phyloP scores from a whole-genome alignment of 2,797 vertebrate species.

The Discoglossus pictus region DNA sequence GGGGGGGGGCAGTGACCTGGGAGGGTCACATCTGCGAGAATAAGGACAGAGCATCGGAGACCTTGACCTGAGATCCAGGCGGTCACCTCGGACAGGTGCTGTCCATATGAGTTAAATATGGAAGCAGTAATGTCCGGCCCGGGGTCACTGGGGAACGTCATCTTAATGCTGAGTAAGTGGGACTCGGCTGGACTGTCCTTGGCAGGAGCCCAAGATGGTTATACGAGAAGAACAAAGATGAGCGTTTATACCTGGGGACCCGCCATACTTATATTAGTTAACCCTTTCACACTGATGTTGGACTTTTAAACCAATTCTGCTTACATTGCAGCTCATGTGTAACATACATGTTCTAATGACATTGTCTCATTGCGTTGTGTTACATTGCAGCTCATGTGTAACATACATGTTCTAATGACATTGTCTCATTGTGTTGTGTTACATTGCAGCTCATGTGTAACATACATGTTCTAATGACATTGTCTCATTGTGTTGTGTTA shows the following conservation, averaged over 20 bases:
- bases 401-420: too few species aligned
- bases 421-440: too few species aligned
- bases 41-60: not conserved
- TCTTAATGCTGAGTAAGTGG: constrained; percentile 8
- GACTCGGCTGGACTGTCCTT: not conserved
- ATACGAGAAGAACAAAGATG: not conserved
- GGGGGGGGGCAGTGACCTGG: constrained; percentile 10
- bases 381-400: too few species aligned
- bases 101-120: not conserved
- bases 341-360: too few species aligned
- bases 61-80: constrained; percentile 3
- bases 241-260: not conserved
- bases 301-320: too few species aligned
- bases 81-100: not conserved
- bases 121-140: not conserved
- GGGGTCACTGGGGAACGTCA: constrained; percentile 5
- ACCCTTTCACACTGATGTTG: too few species aligned
- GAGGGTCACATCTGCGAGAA: not conserved
- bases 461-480: too few species aligned
- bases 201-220: not conserved
- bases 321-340: too few species aligned
- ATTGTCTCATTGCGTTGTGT: too few species aligned
- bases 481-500: too few species aligned
- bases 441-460: too few species aligned
- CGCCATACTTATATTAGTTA: not conserved